A percentile compares a stretch with the other conserved stretches of the same genome.
Conservation (phyloP, 2,113 vertebrate species). For the Probosciger aterrimus region DNA sequence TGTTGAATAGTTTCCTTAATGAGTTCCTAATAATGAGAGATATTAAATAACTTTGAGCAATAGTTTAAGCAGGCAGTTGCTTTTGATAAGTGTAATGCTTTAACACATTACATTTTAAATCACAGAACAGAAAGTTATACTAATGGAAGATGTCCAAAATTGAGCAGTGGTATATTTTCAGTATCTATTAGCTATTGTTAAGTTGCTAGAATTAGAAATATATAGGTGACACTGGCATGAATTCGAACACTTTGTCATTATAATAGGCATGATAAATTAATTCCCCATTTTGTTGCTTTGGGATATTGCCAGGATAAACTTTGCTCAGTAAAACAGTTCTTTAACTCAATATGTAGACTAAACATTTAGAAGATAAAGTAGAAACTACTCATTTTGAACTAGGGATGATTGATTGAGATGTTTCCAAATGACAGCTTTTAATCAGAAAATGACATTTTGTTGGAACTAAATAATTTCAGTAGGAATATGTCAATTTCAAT, state of each 20-base stretch:
- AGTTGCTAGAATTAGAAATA: background rate
- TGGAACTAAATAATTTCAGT: background rate
- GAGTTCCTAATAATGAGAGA: slow-evolving; percentile 41
- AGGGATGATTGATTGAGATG: background rate
- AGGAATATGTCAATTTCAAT: background rate
- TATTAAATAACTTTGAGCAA: slow-evolving; percentile 35
- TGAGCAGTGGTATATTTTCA: background rate
- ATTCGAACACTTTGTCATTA: background rate
- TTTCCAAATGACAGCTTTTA: background rate
- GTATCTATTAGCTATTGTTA: background rate
- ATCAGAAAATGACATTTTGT: background rate
- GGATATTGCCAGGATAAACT: background rate
- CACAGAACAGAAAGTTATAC: background rate
- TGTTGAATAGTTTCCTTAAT: slow-evolving; percentile 16
- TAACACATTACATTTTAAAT: background rate
- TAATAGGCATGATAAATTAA: background rate
- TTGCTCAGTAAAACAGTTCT: background rate
- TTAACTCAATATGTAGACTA: background rate
- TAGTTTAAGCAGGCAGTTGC: slow-evolving; percentile 12
- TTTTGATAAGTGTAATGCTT: background rate
- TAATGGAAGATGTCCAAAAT: background rate
- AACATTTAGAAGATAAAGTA: background rate
- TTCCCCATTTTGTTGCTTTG: background rate
- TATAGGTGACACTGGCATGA: background rate
- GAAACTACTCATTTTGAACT: background rate